Percentiles rank a stretch among this genome's conserved stretches.
Evolutionary conservation across 2,888 invertebrate genomes (phyloP).

Genomic region (Operophtera brumata): DNA sequence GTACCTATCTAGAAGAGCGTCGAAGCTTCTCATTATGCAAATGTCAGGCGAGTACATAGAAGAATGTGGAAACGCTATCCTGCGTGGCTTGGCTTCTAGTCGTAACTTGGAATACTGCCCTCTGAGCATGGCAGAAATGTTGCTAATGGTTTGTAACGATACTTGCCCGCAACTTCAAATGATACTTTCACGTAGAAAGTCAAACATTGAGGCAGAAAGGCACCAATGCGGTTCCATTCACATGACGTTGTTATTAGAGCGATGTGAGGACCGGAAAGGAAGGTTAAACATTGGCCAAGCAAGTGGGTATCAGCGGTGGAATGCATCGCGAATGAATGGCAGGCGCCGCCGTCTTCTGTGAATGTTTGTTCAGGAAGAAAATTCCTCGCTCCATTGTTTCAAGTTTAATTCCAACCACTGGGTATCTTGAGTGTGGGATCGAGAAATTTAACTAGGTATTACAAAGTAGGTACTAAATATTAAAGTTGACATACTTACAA

Average conservation of each 20-base stretch:
- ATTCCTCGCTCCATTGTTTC: constrained; percentile 68
- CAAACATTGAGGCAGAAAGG: constrained; percentile 59
- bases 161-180: constrained; percentile 58
- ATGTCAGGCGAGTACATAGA: constrained; percentile 41
- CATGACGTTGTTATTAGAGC: constrained; percentile 65
- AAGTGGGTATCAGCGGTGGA: constrained; percentile 52
- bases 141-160: constrained; percentile 60
- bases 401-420: constrained; percentile 36
- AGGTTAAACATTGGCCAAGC: constrained; percentile 64
- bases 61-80: constrained; percentile 47
- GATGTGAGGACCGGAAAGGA: constrained; percentile 64
- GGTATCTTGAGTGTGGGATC: constrained; percentile 40
- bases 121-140: constrained; percentile 56
- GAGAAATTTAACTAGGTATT: constrained; percentile 30
- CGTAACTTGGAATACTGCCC: constrained; percentile 41
- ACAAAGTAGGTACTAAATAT: not conserved
- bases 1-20: constrained; percentile 32
- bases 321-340: constrained; percentile 57
- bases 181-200: constrained; percentile 76
- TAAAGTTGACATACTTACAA: not conserved
- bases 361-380: constrained; percentile 62
- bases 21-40: constrained; percentile 47
- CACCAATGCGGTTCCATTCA: constrained; percentile 59
- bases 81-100: constrained; percentile 34
- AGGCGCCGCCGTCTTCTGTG: constrained; percentile 57